These are phyloP conservation scores for Macheiramphus alcinus DNA, from an alignment of 2,113 vertebrate genomes.

Conservation along the genomic window DNA sequence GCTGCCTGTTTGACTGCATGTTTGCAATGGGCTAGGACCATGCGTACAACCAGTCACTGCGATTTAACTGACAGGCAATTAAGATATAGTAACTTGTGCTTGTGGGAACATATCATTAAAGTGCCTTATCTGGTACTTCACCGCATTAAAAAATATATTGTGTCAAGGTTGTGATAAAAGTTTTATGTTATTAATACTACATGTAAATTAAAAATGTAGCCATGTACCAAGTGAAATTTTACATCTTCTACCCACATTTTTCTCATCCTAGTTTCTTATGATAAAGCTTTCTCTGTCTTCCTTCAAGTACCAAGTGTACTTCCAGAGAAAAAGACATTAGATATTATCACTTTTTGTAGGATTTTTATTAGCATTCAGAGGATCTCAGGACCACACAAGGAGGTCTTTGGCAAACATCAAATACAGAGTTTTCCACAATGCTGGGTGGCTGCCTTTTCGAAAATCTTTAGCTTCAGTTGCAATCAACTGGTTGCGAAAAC, in stretches of 20 bases:
- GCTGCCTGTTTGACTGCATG: neutral
- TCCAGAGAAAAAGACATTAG: neutral
- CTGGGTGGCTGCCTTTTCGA: neutral
- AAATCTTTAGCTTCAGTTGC: neutral
- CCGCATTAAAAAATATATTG: neutral
- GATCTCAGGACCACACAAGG: conserved; percentile 15
- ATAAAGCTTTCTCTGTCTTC: neutral
- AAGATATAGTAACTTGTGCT: neutral
- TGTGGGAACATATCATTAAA: neutral
- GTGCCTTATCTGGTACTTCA: neutral
- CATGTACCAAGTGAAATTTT: neutral
- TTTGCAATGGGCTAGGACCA: neutral
- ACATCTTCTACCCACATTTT: neutral
- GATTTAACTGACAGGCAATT: neutral
- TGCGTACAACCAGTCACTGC: fast-evolving
- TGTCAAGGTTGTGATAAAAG: neutral
- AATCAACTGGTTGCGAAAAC: neutral
- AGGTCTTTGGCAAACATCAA: neutral
- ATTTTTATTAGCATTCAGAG: neutral
- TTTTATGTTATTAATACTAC: neutral
- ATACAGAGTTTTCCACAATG: neutral
- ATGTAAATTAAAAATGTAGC: neutral
- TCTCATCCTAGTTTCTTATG: neutral
- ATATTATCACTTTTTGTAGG: neutral
- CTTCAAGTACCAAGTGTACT: neutral